Conservation (phyloP, 2,888 invertebrate genomes). For the Onchidella celtica region DNA sequence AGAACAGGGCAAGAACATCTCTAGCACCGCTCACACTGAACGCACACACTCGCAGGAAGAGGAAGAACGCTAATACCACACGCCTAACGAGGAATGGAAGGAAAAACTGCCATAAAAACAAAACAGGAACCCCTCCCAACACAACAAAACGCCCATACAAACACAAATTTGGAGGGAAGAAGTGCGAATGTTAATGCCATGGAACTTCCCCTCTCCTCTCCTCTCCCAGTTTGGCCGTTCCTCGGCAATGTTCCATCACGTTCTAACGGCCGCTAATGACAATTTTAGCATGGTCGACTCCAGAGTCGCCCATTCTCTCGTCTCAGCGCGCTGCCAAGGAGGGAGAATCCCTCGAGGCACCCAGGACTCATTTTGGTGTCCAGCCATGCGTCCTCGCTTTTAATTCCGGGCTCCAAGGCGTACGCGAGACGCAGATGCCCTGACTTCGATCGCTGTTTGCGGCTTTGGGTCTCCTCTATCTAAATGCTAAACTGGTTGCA, state of each 20-base stretch:
- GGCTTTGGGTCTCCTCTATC: conserved; percentile 28
- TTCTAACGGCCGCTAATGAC: conserved; percentile 39
- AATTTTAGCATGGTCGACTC: conserved; percentile 32
- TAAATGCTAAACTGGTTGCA: conserved; percentile 45
- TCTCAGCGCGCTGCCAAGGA: conserved; percentile 13
- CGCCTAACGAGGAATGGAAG: no score
- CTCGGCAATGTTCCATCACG: conserved; percentile 11
- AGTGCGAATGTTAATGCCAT: no score
- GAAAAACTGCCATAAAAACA: no score
- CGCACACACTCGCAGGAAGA: background rate
- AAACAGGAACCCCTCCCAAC: background rate
- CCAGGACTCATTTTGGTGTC: conserved; percentile 26
- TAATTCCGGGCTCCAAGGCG: conserved; percentile 37
- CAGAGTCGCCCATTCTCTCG: conserved; percentile 33
- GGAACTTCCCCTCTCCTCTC: no score
- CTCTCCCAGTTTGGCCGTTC: no score
- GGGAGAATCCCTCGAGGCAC: conserved; percentile 34
- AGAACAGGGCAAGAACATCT: no score
- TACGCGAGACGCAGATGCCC: conserved; percentile 24
- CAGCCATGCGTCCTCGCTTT: conserved; percentile 41
- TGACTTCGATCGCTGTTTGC: conserved; percentile 29
- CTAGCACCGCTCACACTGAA: no score
- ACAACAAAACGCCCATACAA: background rate
- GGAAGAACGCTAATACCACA: no score
- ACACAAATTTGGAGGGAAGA: no score